Evolutionary conservation across 2,797 vertebrate genomes (phyloP), one percentile per base, ranked within the genome.

Genomic region (Falco rusticolus): DNA sequence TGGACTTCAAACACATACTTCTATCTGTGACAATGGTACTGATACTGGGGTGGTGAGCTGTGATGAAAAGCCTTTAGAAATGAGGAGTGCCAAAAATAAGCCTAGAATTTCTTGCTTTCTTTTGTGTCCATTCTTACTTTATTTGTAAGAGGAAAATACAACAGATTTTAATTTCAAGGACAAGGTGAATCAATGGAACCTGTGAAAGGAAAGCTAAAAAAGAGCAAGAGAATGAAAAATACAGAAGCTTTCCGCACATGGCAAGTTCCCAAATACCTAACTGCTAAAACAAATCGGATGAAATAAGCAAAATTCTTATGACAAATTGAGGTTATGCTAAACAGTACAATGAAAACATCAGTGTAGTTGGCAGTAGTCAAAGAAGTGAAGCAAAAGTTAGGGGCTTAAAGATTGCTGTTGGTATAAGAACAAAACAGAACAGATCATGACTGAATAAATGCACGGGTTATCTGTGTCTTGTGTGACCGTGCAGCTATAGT

Each of bases 391-490:
- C 56, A 61, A 50, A 41, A 45, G 6, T 78, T 50, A 74, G 6
- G 14, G n/a, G 28, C 29, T 84, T 29, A 72, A 84, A 76, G 25
- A 29, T 87, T 80, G 14, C 39, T 74, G 39, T 69, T 20, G 54
- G 6, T 54, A 39, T 47, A 25, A 53, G 16, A 83, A 56, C 24
- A 51, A 85, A 94, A 0, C 13, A 34, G 34, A 50, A 45, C 14
- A 70, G 28, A 39, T 51, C 4, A 12, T 50, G 15, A 56, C 1
- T 70, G 57, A 16, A n/a, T 37, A 68, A 75, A 53, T 14, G 9
- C 0, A 0, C 72, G 53, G 16, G 13, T 34, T 28, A 37, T 26
- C 29, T 13, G 7, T 0, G 0, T 41, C 20, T 39, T 41, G 31
- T 31, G 43, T 53, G 56, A 50, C 29, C 25, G 22, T 33, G 41